Base-by-base conservation (phyloP, 1,140 invertebrate species). In the Drosophila novamexicana region DNA sequence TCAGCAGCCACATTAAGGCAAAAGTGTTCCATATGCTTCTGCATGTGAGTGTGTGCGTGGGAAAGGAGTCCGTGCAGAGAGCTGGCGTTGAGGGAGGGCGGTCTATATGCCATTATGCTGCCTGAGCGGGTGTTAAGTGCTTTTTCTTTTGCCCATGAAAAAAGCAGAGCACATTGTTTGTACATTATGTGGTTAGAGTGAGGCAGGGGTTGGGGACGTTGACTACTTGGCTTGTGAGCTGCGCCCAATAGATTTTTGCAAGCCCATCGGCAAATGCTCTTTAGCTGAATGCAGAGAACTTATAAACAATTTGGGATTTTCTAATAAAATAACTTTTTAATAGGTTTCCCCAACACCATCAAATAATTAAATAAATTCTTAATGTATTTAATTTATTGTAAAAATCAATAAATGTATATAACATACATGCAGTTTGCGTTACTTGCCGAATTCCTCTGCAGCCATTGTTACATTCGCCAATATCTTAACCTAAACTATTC, bases 131-230 rank as follows among this genome's bases (percentile, higher is more conserved):
- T 49, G 68, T 69, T 86, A 88, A 86, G 83, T 82, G 83, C 83
- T 79, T 86, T 88, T 86, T 52, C 79, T 88, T 47, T 70, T 79
- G 79, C 67, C 73, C 58, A 79, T 66, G 66, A 79, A 73, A 62
- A 42, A 62, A 47, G 37, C 0, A 45, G 49, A 56, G 54, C 54
- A 58, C 71, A 81, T 86, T 86, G 82, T 86, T 82, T 77, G 75
- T 65, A 42, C 52, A 79, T 86, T 81, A 57, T 47, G 22, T 14
- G 29, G 54, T 42, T 44, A 32, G 32, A 42, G 10, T 32, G 58
- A 32, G 36, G 16, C 45, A 22, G 18, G 18, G 53, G 16, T 7
- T 42, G 37, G 16, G 12, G n/a, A 32, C 14, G 34, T 47, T 39
- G 39, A n/a, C 32, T 47, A 49, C 34, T 70, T 42, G 54, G 53